Evolutionary conservation across 2,797 vertebrate genomes (phyloP), one percentile per base, ranked within the genome.

Genomic region (Rousettus madagascariensis): DNA sequence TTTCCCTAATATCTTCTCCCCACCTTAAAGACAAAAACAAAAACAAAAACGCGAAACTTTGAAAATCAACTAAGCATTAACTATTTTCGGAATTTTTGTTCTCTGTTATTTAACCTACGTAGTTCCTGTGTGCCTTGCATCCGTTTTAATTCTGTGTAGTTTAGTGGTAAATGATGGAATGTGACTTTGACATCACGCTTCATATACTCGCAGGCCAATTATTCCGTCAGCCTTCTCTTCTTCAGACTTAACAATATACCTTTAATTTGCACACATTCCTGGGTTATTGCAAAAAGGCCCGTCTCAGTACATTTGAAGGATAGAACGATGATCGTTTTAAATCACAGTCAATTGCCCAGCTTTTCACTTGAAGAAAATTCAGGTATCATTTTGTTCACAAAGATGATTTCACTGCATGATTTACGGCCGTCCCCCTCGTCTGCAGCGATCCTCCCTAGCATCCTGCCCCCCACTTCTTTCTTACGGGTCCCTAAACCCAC

Each of bases 311-410:
- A 4, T 41, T 65, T 74, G 68, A 85, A 83, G 46, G 63, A 71
- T 4, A 68, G 71, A 85, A 41, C 11, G 33, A 68, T 5, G 63
- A 83, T 90, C 72, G 66, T 86, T 92, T 93, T 53, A 95, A 97
- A 91, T 91, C 92, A 86, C 78, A 86, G 85, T 59, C 78, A 71
- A 55, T 65, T 88, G 96, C 78, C 49, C 68, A 72, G 69, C 66
- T 89, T 95, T 94, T 79, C 87, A 51, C 63, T 69, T 75, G 88
- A 91, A 89, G 92, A 84, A 88, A 88, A 95, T 86, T 77, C 78
- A 88, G 94, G 90, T 86, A 69, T 72, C 94, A 72, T 91, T 95
- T 92, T 71, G 94, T 71, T 96, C 88, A 41, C 88, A 89, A 83
- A 92, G 95, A 95, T 80, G 38, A 94, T 95, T 94, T 88, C 30